phyloP scores from a whole-genome alignment of 2,113 vertebrate species.

The Merops nubicus region DNA sequence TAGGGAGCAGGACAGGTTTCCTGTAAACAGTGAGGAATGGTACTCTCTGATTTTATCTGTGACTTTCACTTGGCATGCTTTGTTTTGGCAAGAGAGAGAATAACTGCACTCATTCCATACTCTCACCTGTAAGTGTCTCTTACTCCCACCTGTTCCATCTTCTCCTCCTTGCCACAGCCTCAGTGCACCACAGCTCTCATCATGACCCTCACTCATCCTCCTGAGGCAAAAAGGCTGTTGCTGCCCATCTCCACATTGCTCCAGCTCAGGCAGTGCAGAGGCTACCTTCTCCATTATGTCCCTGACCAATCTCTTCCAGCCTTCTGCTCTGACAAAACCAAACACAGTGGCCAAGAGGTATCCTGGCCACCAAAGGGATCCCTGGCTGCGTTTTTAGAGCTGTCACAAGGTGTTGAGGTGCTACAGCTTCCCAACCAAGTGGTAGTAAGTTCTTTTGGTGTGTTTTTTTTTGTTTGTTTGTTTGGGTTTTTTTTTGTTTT shows the following conservation, averaged over 20 bases:
- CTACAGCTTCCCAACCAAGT: neutral
- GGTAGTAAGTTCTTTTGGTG: neutral
- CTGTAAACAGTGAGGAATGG: neutral
- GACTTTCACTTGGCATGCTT: neutral
- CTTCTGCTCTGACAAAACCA: neutral
- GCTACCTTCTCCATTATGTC: neutral
- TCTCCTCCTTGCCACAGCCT: neutral
- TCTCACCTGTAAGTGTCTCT: neutral
- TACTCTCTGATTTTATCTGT: neutral
- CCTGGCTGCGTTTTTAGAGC: neutral
- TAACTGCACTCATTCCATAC: neutral
- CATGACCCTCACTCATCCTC: neutral
- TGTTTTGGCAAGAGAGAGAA: neutral
- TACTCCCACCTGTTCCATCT: neutral
- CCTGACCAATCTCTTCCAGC: fast-evolving
- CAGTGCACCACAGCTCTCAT: fast-evolving
- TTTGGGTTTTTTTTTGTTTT: neutral
- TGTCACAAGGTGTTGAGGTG: neutral
- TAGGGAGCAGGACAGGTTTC: neutral
- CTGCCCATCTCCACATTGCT: neutral
- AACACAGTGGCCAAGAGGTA: neutral
- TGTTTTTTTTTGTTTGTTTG: neutral
- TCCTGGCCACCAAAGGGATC: neutral
- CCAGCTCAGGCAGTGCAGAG: neutral
- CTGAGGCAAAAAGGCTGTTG: fast-evolving